These are phyloP conservation scores for Epistrophe grossulariae DNA, from an alignment of 2,888 invertebrate species.

Conservation along the genomic window DNA sequence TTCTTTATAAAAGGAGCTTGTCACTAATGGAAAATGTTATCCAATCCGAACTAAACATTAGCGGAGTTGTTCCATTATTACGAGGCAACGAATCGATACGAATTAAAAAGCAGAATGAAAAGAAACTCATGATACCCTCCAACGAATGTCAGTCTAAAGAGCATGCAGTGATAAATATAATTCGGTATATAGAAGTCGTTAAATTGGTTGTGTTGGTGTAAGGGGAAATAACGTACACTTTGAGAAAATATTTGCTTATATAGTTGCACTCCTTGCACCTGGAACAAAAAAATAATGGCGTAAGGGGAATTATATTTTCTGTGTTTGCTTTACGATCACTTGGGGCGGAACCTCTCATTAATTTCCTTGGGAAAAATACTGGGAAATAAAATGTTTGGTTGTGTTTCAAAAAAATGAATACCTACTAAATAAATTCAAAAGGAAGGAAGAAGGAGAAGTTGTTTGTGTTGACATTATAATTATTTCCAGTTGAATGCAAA, in stretches of 20 bases:
- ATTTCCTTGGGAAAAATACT: conserved; percentile 52
- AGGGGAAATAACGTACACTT: conserved; percentile 44
- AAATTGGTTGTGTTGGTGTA: conserved; percentile 25
- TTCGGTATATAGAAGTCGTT: neutral
- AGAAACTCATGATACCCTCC: conserved; percentile 38
- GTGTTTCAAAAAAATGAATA: neutral
- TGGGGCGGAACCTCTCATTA: conserved; percentile 60
- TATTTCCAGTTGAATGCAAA: conserved; percentile 17
- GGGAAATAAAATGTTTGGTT: conserved; percentile 43
- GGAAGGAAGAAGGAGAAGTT: neutral
- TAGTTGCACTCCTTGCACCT: conserved; percentile 47
- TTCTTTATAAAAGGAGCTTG: neutral
- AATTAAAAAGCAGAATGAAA: conserved; percentile 63
- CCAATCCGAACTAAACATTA: neutral
- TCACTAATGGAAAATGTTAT: neutral
- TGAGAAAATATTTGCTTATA: neutral
- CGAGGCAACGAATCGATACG: conserved; percentile 59
- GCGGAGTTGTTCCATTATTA: conserved; percentile 1
- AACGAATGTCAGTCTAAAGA: conserved; percentile 41
- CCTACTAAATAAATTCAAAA: neutral
- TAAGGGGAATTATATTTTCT: conserved; percentile 44
- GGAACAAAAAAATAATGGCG: neutral
- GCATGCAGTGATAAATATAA: conserved; percentile 47
- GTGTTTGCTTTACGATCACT: conserved; percentile 69
- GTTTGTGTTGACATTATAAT: neutral